Evolutionary conservation across 1,140 invertebrate species (phyloP), one percentile per base, ranked within the genome.

Genomic region (Drosophila willistoni): DNA sequence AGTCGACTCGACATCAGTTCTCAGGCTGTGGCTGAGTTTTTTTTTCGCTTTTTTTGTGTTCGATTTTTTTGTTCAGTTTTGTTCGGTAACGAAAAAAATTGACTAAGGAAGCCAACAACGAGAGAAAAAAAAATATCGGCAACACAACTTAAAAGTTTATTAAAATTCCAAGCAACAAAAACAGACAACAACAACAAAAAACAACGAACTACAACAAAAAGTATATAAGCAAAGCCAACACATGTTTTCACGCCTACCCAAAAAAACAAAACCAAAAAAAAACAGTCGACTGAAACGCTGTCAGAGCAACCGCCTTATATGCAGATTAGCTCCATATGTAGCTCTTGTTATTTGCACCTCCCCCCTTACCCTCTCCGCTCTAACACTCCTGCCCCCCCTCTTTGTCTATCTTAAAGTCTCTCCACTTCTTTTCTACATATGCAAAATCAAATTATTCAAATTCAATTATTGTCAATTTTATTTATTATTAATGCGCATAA

Each of bases 391-490:
- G 1, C 42, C 55, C 39, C 14, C 25, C 63, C 7, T 17, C 51
- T 61, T 60, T 62, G 25, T 56, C 14, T 19, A 17, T 44, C 6
- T 29, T 3, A 33, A 7, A 7, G 17, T 41, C 36, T 19, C 17
- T 41, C 22, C 12, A 42, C 29, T 29, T 42, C 14, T 51, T 51
- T 29, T 22, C 17, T 51, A 64, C 64, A 76, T 71, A 83, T 80
- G 79, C 83, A 80, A 80, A 83, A 77, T 71, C 77, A 84, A 86
- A 80, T 83, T 81, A 83, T 90, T 87, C 83, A 90, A 90, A 83
- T 90, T 81, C 80, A 90, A 91, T 90, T 90, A 82, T 91, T 91
- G 89, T 91, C 89, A 91, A 91, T 91, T 91, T 90, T 91, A 91
- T 91, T 91, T 91, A 91, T 91, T 91, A 91, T 85, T 91, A 89